phyloP scores from a whole-genome alignment of 2,797 vertebrate species.

The Oreochromis mossambicus region DNA sequence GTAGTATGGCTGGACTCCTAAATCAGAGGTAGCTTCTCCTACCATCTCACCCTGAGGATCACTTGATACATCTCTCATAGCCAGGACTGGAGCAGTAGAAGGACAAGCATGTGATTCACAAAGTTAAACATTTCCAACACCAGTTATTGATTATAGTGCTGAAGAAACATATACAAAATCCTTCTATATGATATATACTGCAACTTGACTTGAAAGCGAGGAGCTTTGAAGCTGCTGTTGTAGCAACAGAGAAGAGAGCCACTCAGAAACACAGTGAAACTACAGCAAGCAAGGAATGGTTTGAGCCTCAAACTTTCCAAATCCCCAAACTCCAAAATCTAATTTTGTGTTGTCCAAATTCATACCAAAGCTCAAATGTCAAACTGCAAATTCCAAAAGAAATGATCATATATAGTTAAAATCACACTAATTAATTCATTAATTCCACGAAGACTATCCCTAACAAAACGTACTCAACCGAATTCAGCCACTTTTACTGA shows the following conservation, averaged over 20 bases:
- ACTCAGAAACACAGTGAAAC: neutral
- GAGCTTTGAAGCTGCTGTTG: neutral
- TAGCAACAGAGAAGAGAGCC: neutral
- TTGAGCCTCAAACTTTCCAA: neutral
- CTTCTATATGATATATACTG: neutral
- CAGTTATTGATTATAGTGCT: neutral
- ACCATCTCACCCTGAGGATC: conserved; percentile 10
- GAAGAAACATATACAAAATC: neutral
- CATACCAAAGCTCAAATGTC: neutral
- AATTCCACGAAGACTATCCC: neutral
- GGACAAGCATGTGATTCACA: neutral
- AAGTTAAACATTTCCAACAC: neutral
- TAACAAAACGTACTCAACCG: neutral
- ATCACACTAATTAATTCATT: fast-evolving
- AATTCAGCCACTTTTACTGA: neutral
- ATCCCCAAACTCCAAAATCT: neutral
- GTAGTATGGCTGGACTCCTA: conserved; percentile 63
- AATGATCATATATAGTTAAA: neutral
- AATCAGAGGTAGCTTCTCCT: conserved; percentile 10
- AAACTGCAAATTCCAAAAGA: neutral
- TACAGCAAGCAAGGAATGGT: conserved; percentile 6
- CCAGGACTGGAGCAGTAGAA: conserved; percentile 67
- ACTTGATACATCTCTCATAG: conserved; percentile 56
- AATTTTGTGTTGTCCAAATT: neutral
- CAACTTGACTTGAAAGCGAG: neutral